A percentile compares a stretch with the other conserved stretches of the same genome.
Evolutionary conservation across 2,888 invertebrate species (phyloP).

Genomic region (Hofmannophila pseudospretella): DNA sequence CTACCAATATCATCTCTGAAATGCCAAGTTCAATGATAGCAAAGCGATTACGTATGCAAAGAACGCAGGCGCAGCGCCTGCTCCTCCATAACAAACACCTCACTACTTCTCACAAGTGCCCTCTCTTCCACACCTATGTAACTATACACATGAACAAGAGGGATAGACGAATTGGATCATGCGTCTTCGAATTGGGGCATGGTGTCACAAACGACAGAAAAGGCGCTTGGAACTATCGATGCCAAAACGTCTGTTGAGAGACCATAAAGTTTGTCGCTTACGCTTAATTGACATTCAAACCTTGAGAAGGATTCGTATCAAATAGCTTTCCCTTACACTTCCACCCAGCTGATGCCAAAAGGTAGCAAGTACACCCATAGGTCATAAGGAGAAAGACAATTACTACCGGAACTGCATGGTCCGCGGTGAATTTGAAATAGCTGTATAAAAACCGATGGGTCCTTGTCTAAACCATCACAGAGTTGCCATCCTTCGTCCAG

Average conservation of each 20-base stretch:
- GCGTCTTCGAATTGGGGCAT: constrained; percentile 60
- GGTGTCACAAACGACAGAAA: constrained; percentile 76
- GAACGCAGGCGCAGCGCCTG: constrained; percentile 42
- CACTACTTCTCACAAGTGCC: constrained; percentile 37
- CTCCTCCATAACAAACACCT: constrained; percentile 65
- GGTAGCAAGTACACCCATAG: constrained; percentile 50
- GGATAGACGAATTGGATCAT: constrained; percentile 50
- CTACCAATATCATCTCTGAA: constrained; percentile 50
- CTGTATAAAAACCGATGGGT: constrained; percentile 74
- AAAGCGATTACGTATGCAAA: constrained; percentile 58
- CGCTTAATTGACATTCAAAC: constrained; percentile 41
- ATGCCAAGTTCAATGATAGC: constrained; percentile 66
- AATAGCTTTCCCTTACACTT: constrained; percentile 75
- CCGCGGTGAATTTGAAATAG: constrained; percentile 76
- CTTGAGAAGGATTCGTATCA: constrained; percentile 62
- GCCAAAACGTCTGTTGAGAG: constrained; percentile 44
- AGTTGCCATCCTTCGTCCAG: constrained; percentile 58
- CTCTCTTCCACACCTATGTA: no score
- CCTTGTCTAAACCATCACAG: constrained; percentile 72
- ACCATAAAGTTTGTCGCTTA: constrained; percentile 34
- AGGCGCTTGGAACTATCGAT: constrained; percentile 43
- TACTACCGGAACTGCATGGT: constrained; percentile 67
- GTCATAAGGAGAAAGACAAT: constrained; percentile 58
- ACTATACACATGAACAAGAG: constrained; percentile 20
- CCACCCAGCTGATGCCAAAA: constrained; percentile 42